Evolutionary conservation across 2,888 invertebrate species (phyloP), one percentile per base, ranked within the genome.

Genomic region (Ypsolopha scabrella): DNA sequence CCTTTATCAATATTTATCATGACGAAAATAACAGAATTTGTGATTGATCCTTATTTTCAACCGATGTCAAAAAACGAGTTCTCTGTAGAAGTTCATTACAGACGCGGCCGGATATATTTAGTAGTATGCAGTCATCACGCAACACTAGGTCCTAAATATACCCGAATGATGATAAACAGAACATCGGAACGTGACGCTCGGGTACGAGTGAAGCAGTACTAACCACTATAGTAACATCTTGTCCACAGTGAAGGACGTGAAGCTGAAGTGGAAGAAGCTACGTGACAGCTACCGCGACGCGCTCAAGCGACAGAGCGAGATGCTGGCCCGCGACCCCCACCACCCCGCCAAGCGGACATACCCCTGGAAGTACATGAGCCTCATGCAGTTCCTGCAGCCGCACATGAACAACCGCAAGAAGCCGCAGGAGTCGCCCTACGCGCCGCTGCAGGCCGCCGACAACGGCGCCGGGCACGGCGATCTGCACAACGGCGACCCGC

Each of bases 221-320:
- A 24, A 24, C n/a, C n/a, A n/a, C n/a, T n/a, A n/a, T 24, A 3
- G 24, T 24, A 24, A 24, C 24, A 24, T 45, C 13, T 52, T 50
- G 9, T 50, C 73, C 66, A 8, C 80, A 85, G 85, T 83, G 33
- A 85, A 83, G 55, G 85, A 85, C 59, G 85, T 78, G 6, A 85
- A 85, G 58, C 55, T 80, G 51, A 83, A 82, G 63, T 85, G 85
- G 85, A 85, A 85, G 62, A 83, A 83, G 57, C 62, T 85, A 10
- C 77, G 85, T 33, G 85, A 85, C 67, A 81, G 83, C 61, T 85
- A 85, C 68, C 78, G 85, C 51, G 85, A 85, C 62, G 85, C 85
- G 38, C 68, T 85, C 35, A 83, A 82, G 63, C 69, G 85, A 4
- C 82, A 82, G 60, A 74, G 63, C 62, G 85, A 83, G 58, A 69